Evolutionary conservation across 2,113 vertebrate species (phyloP).

Genomic region (Rhodinocichla rosea): DNA sequence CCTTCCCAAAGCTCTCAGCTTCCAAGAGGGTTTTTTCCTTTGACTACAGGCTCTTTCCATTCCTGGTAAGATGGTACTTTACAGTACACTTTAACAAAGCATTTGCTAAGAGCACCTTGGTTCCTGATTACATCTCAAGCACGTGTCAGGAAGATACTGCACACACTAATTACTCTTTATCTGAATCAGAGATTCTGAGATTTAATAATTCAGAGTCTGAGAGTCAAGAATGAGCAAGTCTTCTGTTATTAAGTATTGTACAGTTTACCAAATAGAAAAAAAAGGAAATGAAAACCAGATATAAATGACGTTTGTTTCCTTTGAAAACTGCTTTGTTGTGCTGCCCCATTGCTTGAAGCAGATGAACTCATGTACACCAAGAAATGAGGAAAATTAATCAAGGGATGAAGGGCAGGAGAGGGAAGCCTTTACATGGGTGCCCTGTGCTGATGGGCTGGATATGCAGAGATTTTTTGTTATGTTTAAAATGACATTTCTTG

Average conservation of each 20-base stretch:
- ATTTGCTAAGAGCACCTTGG: background rate
- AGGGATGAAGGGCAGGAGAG: background rate
- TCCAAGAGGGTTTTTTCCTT: background rate
- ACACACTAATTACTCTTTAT: background rate
- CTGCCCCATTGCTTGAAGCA: background rate
- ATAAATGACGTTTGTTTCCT: background rate
- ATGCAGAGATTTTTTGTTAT: background rate
- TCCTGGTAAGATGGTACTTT: background rate
- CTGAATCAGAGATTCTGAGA: background rate
- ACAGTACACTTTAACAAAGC: background rate
- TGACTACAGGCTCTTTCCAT: background rate
- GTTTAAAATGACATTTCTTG: background rate
- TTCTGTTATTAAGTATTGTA: background rate
- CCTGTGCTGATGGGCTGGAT: background rate
- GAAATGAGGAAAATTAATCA: background rate
- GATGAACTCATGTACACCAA: background rate
- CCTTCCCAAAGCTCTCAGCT: background rate
- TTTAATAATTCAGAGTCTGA: background rate
- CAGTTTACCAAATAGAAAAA: background rate
- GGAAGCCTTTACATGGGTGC: background rate
- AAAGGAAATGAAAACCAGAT: background rate
- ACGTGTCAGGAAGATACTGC: background rate
- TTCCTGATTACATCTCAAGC: background rate
- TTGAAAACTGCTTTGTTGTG: background rate
- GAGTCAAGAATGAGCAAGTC: conserved; percentile 1